Conservation (phyloP, 1,140 invertebrate species). For the Bombus huntii region DNA sequence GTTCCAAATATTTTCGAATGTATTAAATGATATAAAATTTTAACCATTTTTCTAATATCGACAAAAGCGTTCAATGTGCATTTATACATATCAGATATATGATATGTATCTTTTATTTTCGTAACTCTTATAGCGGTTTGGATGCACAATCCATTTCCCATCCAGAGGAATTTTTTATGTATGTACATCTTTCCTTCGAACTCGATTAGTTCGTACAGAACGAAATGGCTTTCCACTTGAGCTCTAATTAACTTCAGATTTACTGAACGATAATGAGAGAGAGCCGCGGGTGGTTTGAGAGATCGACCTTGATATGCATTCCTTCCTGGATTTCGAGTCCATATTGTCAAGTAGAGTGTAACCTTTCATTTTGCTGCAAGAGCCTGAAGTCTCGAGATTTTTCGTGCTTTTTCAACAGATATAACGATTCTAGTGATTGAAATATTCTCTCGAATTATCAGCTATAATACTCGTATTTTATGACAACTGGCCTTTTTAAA, state of each 20-base stretch:
- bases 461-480: too few species aligned
- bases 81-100: too few species aligned
- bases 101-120: too few species aligned
- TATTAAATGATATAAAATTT: too few species aligned
- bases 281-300: slow-evolving; percentile 66
- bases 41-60: too few species aligned
- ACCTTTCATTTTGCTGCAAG: slow-evolving; percentile 44
- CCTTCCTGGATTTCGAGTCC: slow-evolving; percentile 77
- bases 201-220: slow-evolving; percentile 5
- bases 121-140: too few species aligned
- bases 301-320: slow-evolving; percentile 80
- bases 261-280: slow-evolving; percentile 67
- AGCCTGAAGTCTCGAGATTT: slow-evolving; percentile 8
- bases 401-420: background rate
- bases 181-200: background rate
- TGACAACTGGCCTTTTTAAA: too few species aligned
- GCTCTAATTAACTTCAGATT: slow-evolving; percentile 57
- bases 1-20: too few species aligned
- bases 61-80: too few species aligned
- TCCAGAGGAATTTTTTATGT: background rate
- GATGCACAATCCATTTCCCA: background rate
- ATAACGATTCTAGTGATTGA: background rate
- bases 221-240: slow-evolving; percentile 32
- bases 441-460: background rate
- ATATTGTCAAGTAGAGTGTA: slow-evolving; percentile 79